phyloP scores from a whole-genome alignment of 2,888 invertebrate species.

The Carabus problematicus region DNA sequence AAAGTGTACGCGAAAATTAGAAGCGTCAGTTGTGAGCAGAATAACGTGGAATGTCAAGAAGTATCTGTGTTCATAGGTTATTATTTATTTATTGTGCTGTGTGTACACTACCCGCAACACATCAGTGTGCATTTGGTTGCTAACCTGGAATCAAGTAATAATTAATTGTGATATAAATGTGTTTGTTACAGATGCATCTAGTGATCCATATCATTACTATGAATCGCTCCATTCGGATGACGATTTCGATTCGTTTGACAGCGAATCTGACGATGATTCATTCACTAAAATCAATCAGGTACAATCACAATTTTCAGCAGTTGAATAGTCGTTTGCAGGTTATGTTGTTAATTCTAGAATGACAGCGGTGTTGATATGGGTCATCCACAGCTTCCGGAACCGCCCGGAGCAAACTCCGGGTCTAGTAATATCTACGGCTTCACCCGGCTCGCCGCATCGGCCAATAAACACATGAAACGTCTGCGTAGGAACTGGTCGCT shows the following conservation, averaged over 20 bases:
- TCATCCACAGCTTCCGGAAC: slow-evolving; percentile 66
- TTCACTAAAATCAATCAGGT: slow-evolving; percentile 52
- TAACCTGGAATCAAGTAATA: too few relatives aligned
- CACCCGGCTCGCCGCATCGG: slow-evolving; percentile 67
- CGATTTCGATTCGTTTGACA: slow-evolving; percentile 77
- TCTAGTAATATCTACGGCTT: slow-evolving; percentile 71
- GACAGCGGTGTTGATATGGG: slow-evolving; percentile 63
- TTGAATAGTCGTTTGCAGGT: slow-evolving; percentile 14
- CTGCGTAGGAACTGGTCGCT: slow-evolving; percentile 69
- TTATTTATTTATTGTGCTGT: neutral
- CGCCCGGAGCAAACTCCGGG: slow-evolving; percentile 62
- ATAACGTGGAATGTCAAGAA: slow-evolving; percentile 56
- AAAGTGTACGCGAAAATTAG: slow-evolving; percentile 15
- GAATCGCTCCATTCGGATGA: slow-evolving; percentile 67
- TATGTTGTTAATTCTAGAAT: slow-evolving; percentile 51
- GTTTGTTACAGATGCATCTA: slow-evolving; percentile 64
- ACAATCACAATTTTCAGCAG: slow-evolving; percentile 16
- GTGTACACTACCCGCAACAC: too few relatives aligned
- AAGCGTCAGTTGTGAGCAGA: slow-evolving; percentile 48
- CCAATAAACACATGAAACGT: slow-evolving; percentile 69
- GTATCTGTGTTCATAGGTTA: slow-evolving; percentile 57
- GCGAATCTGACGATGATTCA: slow-evolving; percentile 67
- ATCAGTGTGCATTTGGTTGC: too few relatives aligned
- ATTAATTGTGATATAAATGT: neutral
- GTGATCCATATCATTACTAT: slow-evolving; percentile 74